These are phyloP conservation scores for Montipora capitata DNA, from an alignment of 92 coral and sea anemone genomes.

Conservation along the genomic window DNA sequence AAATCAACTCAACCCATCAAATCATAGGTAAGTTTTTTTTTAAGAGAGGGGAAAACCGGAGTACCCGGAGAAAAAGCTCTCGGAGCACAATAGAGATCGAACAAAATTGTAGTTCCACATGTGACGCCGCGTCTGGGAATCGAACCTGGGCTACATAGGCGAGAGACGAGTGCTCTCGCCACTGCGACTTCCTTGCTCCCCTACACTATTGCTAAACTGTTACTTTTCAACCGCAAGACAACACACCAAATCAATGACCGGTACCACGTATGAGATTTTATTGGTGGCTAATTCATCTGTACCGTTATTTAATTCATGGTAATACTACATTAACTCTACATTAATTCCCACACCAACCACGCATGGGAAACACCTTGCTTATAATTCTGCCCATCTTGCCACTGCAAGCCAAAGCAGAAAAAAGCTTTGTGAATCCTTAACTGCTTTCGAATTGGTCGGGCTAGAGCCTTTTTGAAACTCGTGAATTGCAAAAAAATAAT, in stretches of 20 bases:
- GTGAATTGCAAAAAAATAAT: not conserved
- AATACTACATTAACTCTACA: slow-evolving; percentile 27
- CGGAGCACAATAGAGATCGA: too few species aligned
- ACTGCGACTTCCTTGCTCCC: too few species aligned
- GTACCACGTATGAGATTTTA: slow-evolving; percentile 54
- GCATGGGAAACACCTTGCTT: not conserved
- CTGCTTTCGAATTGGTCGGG: not conserved
- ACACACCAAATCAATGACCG: not conserved
- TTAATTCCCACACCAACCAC: slow-evolving; percentile 11
- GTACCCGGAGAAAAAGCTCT: too few species aligned
- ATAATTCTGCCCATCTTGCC: not conserved
- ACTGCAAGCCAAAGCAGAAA: not conserved
- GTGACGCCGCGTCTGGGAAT: too few species aligned
- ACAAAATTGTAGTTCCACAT: too few species aligned
- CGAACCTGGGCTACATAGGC: too few species aligned
- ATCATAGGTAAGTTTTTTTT: too few species aligned
- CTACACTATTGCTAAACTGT: not conserved
- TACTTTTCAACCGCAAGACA: not conserved
- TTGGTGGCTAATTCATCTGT: slow-evolving; percentile 55
- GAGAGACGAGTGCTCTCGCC: too few species aligned
- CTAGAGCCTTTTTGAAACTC: slow-evolving; percentile 16
- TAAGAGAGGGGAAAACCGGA: too few species aligned
- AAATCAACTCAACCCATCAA: too few species aligned
- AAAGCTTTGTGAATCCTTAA: not conserved
- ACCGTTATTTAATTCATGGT: slow-evolving; percentile 34